Conservation (phyloP, 2,797 vertebrate genomes). For the Bovichtus variegatus region DNA sequence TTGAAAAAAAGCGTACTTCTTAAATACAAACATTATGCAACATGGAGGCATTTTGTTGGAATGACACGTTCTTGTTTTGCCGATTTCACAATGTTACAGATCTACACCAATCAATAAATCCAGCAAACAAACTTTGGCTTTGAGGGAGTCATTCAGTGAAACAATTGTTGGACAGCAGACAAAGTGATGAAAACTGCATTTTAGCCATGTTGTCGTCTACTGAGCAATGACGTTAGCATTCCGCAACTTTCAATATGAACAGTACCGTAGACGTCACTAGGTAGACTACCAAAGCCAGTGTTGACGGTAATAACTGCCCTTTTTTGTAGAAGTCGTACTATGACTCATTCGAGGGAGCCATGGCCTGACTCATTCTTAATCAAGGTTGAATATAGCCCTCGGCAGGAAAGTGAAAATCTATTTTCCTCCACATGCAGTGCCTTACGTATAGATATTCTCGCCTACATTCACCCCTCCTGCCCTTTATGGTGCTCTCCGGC, state of each 20-base stretch:
- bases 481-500: constrained; percentile 15
- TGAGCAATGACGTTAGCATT: neutral
- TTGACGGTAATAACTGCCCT: neutral
- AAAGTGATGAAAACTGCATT: neutral
- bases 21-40: neutral
- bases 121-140: neutral
- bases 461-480: neutral
- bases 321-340: neutral
- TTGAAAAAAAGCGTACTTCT: neutral
- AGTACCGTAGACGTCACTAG: neutral
- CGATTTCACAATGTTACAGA: neutral
- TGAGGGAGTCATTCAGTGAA: neutral
- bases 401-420: neutral
- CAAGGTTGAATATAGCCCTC: constrained; percentile 21
- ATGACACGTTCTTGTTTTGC: neutral
- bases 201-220: neutral
- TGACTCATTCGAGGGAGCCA: constrained; percentile 35
- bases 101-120: neutral
- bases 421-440: constrained; percentile 1
- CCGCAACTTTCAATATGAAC: neutral
- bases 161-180: neutral
- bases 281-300: neutral
- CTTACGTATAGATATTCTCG: constrained; percentile 1
- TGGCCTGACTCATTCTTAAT: constrained; percentile 32
- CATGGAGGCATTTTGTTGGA: neutral